Conservation (phyloP, 1,140 invertebrate species). For the Musca vetustissima region DNA sequence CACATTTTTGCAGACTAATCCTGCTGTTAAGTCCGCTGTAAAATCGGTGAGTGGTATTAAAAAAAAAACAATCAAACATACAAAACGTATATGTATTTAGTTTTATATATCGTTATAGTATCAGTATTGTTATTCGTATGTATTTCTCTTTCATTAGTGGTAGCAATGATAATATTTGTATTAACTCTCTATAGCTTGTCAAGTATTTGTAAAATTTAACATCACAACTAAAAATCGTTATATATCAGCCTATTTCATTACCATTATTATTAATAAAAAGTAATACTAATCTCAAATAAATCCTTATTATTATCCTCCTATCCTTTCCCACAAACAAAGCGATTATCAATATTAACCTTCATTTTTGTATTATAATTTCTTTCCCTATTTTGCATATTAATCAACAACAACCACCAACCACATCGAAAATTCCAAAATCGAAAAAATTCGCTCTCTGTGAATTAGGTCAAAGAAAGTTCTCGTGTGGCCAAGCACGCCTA, state of each 20-base stretch:
- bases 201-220: no score
- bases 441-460: no score
- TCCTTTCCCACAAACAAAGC: no score
- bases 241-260: neutral
- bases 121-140: neutral
- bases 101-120: neutral
- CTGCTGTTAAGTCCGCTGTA: constrained; percentile 77
- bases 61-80: neutral
- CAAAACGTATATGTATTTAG: neutral
- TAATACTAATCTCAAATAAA: no score
- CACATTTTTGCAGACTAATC: constrained; percentile 71
- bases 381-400: no score
- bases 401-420: neutral
- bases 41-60: constrained; percentile 69
- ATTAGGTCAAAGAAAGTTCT: constrained; percentile 75
- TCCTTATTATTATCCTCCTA: no score
- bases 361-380: no score
- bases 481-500: constrained; percentile 77
- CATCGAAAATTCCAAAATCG: no score
- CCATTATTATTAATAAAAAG: no score
- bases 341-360: no score
- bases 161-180: no score
- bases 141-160: neutral
- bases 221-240: neutral
- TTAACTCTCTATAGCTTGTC: neutral